Percentiles rank a stretch among this genome's conserved stretches.
Conservation (phyloP, 2,797 vertebrate species). For the Pangasius sanitwongsei region DNA sequence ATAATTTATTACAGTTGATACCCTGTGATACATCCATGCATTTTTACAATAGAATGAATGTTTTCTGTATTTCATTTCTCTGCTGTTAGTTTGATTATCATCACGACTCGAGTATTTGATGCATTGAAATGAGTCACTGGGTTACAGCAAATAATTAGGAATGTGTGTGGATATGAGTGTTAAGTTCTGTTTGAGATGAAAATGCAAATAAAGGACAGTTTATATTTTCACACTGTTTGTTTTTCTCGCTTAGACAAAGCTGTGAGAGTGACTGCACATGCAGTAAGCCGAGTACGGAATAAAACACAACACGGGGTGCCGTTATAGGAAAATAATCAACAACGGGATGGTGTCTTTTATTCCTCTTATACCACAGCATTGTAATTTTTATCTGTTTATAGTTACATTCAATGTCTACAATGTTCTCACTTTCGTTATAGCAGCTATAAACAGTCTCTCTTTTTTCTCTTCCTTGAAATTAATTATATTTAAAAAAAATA, state of each 20-base stretch:
- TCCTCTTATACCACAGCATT: neutral
- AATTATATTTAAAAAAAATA: neutral
- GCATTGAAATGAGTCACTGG: neutral
- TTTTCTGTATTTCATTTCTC: neutral
- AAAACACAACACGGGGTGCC: neutral
- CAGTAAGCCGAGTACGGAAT: neutral
- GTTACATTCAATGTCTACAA: neutral
- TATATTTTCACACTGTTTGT: neutral
- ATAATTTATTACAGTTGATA: too few species aligned
- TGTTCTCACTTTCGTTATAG: neutral
- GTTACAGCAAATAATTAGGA: neutral
- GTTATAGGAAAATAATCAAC: neutral
- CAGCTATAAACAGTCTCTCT: neutral
- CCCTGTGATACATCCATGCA: neutral
- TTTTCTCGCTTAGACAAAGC: neutral
- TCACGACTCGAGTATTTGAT: neutral
- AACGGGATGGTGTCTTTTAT: neutral
- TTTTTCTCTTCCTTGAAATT: neutral
- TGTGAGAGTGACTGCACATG: neutral
- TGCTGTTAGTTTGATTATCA: neutral
- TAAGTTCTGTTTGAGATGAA: neutral
- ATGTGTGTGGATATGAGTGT: neutral
- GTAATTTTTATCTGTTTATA: neutral
- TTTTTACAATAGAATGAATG: neutral
- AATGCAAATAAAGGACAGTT: constrained; percentile 7